phyloP scores from a whole-genome alignment of 2,888 invertebrate genomes.

The Eilema depressum region DNA sequence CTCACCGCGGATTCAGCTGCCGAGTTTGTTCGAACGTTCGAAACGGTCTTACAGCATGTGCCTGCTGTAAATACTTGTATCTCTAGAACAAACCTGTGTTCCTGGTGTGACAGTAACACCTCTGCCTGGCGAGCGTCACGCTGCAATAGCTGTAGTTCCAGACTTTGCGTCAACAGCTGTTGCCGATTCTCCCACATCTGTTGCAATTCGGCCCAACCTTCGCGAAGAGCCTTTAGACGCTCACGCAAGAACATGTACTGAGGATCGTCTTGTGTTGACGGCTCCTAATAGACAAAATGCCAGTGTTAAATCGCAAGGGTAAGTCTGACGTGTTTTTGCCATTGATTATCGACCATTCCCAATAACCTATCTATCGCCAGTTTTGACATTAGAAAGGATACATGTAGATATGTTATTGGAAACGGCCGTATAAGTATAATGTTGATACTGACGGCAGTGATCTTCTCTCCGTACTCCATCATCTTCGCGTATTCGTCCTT shows the following conservation, averaged over 20 bases:
- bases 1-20: no score
- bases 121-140: slow-evolving; percentile 99
- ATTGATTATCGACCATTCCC: no score
- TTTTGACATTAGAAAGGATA: no score
- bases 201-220: slow-evolving; percentile 99
- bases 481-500: slow-evolving; percentile 99
- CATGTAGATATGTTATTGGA: no score
- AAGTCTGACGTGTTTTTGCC: background rate
- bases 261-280: slow-evolving; percentile 96
- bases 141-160: slow-evolving; percentile 98
- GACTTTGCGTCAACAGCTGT: slow-evolving; percentile 96
- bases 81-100: slow-evolving; percentile 91
- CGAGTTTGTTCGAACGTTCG: no score
- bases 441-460: slow-evolving; percentile 90
- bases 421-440: background rate
- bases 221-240: slow-evolving; percentile 98
- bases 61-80: no score
- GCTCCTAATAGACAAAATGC: slow-evolving; percentile 83
- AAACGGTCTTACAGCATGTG: no score
- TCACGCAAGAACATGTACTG: slow-evolving; percentile 99
- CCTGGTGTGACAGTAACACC: slow-evolving; percentile 98
- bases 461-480: slow-evolving; percentile 99
- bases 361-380: no score
- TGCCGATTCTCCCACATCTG: slow-evolving; percentile 99
- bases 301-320: background rate